Percentiles rank a stretch among this genome's conserved stretches.
These are phyloP conservation scores for Chamaea fasciata DNA, from an alignment of 2,113 vertebrate species.

Conservation along the genomic window DNA sequence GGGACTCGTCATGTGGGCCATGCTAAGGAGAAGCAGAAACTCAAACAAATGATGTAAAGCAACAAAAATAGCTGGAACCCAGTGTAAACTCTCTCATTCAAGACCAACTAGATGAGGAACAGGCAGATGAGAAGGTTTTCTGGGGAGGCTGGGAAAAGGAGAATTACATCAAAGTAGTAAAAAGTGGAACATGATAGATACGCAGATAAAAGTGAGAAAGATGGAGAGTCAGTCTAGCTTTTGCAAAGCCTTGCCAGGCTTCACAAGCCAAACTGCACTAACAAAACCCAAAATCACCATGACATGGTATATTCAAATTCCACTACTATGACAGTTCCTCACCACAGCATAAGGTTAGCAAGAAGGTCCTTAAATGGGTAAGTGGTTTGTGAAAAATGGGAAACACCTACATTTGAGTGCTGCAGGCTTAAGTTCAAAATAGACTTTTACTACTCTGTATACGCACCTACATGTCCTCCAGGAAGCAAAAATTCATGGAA, in stretches of 20 bases:
- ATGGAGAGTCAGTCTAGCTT: not conserved
- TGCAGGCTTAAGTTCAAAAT: not conserved
- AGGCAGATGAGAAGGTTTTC: not conserved
- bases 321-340: not conserved
- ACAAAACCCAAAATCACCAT: not conserved
- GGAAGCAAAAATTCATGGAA: not conserved
- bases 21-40: not conserved
- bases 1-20: not conserved
- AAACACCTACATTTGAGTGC: not conserved
- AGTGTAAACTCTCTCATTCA: not conserved
- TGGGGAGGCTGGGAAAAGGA: not conserved
- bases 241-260: not conserved
- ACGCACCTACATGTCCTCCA: not conserved
- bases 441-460: not conserved
- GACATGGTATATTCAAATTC: not conserved
- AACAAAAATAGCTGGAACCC: not conserved
- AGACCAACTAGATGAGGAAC: not conserved
- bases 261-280: not conserved
- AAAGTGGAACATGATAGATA: not conserved
- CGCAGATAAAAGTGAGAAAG: not conserved
- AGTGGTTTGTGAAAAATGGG: not conserved
- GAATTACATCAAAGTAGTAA: not conserved
- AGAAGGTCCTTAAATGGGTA: not conserved
- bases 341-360: not conserved
- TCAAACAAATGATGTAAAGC: not conserved